These are phyloP conservation scores for Muschampia plurimacula DNA, from an alignment of 2,888 invertebrate genomes.

Conservation along the genomic window DNA sequence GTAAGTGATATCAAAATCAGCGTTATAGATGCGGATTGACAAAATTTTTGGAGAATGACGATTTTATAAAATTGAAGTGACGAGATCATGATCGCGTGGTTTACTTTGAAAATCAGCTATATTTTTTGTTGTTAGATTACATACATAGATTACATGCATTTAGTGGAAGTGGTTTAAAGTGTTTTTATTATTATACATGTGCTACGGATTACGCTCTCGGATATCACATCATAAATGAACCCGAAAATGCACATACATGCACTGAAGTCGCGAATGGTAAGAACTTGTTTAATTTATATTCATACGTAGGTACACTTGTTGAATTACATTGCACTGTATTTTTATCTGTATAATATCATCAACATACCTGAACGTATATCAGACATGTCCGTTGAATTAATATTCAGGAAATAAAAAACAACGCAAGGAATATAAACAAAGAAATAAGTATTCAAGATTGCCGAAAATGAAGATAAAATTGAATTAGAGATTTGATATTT, in stretches of 20 bases:
- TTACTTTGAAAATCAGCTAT: neutral
- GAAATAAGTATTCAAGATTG: too few species aligned
- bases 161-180: neutral
- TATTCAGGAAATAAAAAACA: too few species aligned
- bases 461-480: too few species aligned
- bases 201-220: neutral
- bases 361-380: too few species aligned
- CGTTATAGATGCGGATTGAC: constrained; percentile 6
- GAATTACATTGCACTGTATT: constrained; percentile 4
- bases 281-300: constrained; percentile 8
- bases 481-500: too few species aligned
- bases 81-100: neutral
- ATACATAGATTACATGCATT: neutral
- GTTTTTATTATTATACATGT: neutral
- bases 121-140: neutral
- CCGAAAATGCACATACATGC: constrained; percentile 15
- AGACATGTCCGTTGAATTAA: too few species aligned
- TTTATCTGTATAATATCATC: too few species aligned
- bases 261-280: constrained; percentile 29
- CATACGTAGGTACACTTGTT: constrained; percentile 22
- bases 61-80: constrained; percentile 2
- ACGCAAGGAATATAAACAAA: too few species aligned
- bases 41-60: neutral
- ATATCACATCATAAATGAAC: neutral
- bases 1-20: constrained; percentile 27